Base-by-base conservation (phyloP, 2,888 invertebrate genomes). In the Sesia bembeciformis region DNA sequence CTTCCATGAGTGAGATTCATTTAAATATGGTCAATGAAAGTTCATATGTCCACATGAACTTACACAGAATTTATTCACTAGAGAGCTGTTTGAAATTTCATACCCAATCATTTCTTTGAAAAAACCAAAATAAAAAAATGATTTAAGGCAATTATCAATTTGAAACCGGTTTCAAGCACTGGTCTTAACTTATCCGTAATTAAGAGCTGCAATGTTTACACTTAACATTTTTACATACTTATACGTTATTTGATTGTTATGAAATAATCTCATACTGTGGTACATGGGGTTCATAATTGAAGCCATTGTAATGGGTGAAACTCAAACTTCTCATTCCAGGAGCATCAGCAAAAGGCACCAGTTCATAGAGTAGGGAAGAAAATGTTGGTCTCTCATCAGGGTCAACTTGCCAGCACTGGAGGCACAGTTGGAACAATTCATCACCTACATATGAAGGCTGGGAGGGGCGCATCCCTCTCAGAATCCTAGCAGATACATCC, bases 391-490 rank as follows among this genome's bases (percentile, higher is more conserved):
- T 90, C 71, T 97, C 96, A 57, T 94, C 94, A 6, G 93, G 92
- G 76, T 96, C 95, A 8, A 93, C 81, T 73, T 95, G 95, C 96
- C 96, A 97, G 71, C 96, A 96, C 69, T 95, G 94, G 51, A 94
- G 84, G 84, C 96, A 93, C 56, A 96, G 80, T 76, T 96, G 96
- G 78, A 96, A 96, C 40, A 96, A 81, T 63, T 95, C 94, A 72
- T 95, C 95, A 39, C 92, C 93, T 40, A 95, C 92, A 71, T 94
- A 94, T 3, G 91, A 90, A 0, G 95, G 91, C 71, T 96, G 96
- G 0, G 93, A 91, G 0, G 96, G 92, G 51, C 95, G 90, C 68
- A 93, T 88, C 1, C 96, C 95, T 58, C 92, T 90, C 58, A 93
- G 85, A 6, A 96, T 90, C 54, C 94, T 91, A 5, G 93, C 92